Conservation (phyloP, 2,888 invertebrate genomes). For the Parnassius orleans region DNA sequence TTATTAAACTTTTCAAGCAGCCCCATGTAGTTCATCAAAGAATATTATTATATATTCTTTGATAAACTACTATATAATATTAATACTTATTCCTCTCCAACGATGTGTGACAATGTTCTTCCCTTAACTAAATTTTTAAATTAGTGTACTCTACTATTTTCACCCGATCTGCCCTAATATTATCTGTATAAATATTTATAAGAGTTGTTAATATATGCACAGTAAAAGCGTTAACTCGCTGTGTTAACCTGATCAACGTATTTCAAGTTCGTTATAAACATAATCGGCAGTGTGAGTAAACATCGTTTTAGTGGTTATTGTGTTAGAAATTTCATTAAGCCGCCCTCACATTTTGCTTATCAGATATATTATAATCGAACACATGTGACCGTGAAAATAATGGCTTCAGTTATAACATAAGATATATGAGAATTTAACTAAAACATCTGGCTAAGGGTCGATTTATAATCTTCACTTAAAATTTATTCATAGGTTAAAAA, state of each 20-base stretch:
- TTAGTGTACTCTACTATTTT: constrained; percentile 12
- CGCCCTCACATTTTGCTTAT: constrained; percentile 7
- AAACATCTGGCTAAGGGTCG: too few species aligned
- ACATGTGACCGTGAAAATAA: constrained; percentile 8
- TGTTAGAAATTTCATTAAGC: constrained; percentile 20
- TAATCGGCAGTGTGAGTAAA: constrained; percentile 23
- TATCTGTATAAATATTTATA: constrained; percentile 53
- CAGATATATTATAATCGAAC: not conserved
- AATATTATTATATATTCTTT: too few species aligned
- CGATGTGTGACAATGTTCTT: too few species aligned
- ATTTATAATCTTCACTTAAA: too few species aligned
- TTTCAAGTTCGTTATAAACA: constrained; percentile 23
- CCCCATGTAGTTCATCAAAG: too few species aligned
- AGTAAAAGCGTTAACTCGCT: constrained; percentile 68
- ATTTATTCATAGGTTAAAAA: too few species aligned
- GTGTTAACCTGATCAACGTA: constrained; percentile 17
- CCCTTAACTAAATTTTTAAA: not conserved
- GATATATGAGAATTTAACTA: too few species aligned
- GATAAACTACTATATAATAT: too few species aligned
- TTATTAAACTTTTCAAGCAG: too few species aligned
- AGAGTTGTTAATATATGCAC: constrained; percentile 58
- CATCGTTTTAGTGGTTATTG: constrained; percentile 19
- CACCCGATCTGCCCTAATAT: constrained; percentile 35
- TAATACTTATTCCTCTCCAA: too few species aligned
- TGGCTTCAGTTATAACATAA: not conserved